A percentile compares a stretch with the other conserved stretches of the same genome.
phyloP scores from a whole-genome alignment of 92 coral and sea anemone genomes.

The Palythoa heliodiscus region DNA sequence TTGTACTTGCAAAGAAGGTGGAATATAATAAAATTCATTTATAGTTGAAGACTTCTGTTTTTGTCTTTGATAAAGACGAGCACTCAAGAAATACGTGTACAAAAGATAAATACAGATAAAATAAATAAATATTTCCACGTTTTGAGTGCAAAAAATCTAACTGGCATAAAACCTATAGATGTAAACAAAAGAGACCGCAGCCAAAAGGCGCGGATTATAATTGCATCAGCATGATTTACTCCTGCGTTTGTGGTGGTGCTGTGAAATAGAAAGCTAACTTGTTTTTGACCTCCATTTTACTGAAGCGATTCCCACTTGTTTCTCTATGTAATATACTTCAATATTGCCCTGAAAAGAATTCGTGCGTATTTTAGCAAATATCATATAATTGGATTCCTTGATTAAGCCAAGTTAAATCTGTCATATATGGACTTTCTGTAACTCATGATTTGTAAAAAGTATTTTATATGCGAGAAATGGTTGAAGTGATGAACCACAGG shows the following conservation, averaged over 20 bases:
- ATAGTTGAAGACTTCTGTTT: neutral
- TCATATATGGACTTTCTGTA: neutral
- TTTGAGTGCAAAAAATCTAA: neutral
- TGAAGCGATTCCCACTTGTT: neutral
- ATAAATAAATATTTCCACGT: neutral
- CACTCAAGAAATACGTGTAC: neutral
- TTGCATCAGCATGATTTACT: neutral
- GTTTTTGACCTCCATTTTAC: slow-evolving; percentile 3
- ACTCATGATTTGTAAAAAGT: neutral
- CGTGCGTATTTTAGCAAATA: neutral
- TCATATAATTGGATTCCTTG: neutral
- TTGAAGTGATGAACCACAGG: too few relatives aligned
- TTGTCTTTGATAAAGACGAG: neutral
- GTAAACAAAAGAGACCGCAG: neutral
- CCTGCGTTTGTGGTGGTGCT: slow-evolving; percentile 10
- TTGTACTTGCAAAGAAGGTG: neutral
- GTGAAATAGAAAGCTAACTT: slow-evolving; percentile 8
- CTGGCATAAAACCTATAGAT: neutral
- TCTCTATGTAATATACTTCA: neutral
- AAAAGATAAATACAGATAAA: neutral
- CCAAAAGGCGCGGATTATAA: neutral
- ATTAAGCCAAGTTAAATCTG: neutral
- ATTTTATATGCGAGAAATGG: neutral
- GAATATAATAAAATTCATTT: neutral
- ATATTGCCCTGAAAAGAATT: neutral